Percentiles rank a stretch among this genome's conserved stretches.
Evolutionary conservation across 2,888 invertebrate genomes (phyloP).

Genomic region (Platycheirus albimanus): DNA sequence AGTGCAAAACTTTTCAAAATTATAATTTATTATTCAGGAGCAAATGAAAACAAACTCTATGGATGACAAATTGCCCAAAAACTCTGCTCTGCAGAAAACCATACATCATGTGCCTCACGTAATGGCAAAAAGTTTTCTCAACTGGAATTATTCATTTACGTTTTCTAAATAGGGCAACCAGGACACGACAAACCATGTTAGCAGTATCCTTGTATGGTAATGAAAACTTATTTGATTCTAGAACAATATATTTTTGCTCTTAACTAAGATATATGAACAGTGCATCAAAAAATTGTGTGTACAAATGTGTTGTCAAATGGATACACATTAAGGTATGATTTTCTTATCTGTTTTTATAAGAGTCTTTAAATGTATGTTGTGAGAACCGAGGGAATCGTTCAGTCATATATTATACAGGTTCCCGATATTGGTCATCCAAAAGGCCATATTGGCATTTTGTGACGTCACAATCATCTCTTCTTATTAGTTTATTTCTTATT

Average conservation of each 20-base stretch:
- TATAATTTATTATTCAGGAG: conserved; percentile 20
- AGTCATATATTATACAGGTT: too few relatives aligned
- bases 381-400: too few relatives aligned
- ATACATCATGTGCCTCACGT: conserved; percentile 39
- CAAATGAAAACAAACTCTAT: conserved; percentile 9
- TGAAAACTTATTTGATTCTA: conserved; percentile 47
- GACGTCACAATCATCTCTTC: too few relatives aligned
- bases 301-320: too few relatives aligned
- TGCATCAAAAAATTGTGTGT: background rate
- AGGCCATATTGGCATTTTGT: too few relatives aligned
- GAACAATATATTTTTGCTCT: background rate
- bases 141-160: conserved; percentile 26
- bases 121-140: conserved; percentile 47
- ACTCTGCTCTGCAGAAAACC: conserved; percentile 26
- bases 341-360: too few relatives aligned
- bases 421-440: too few relatives aligned
- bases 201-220: conserved; percentile 4
- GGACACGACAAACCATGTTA: conserved; percentile 20
- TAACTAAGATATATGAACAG: background rate
- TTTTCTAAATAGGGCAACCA: conserved; percentile 14
- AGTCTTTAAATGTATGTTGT: too few relatives aligned
- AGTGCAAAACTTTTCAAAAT: background rate
- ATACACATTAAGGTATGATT: too few relatives aligned
- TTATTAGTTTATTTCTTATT: too few relatives aligned
- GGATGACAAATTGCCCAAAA: conserved; percentile 55